Conservation (phyloP, 92 coral and sea anemone species). For the Siderastrea radians region DNA sequence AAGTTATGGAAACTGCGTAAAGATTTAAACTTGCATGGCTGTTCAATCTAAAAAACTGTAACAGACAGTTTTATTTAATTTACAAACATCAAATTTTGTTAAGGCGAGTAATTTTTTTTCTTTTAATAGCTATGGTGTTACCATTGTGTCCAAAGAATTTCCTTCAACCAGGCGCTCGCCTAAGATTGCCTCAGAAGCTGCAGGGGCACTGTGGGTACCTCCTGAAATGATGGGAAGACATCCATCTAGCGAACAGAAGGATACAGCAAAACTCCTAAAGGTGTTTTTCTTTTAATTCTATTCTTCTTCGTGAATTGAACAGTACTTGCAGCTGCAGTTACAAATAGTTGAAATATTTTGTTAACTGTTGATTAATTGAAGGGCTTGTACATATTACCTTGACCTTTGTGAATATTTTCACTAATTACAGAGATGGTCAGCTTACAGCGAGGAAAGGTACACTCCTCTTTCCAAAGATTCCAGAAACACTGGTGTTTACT, state of each 20-base stretch:
- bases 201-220: conserved; percentile 51
- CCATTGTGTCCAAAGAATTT: conserved; percentile 38
- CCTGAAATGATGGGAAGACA: conserved; percentile 19
- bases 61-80: too few species aligned
- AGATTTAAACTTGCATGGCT: too few species aligned
- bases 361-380: too few species aligned
- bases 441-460: conserved; percentile 12
- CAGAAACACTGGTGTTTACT: conserved; percentile 31
- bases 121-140: conserved; percentile 40
- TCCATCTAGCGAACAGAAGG: background rate
- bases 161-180: conserved; percentile 35
- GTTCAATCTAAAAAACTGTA: too few species aligned
- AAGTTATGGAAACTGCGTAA: too few species aligned
- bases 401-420: background rate
- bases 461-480: conserved; percentile 22
- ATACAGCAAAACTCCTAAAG: conserved; percentile 8
- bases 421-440: conserved; percentile 31
- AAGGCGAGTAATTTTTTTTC: background rate
- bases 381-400: background rate
- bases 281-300: background rate
- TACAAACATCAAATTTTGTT: background rate
- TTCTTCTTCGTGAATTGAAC: background rate
- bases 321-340: too few species aligned
- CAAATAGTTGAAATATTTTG: too few species aligned
- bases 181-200: conserved; percentile 49